Evolutionary conservation across 2,888 invertebrate species (phyloP).

Genomic region (Heteromurus nitidus): DNA sequence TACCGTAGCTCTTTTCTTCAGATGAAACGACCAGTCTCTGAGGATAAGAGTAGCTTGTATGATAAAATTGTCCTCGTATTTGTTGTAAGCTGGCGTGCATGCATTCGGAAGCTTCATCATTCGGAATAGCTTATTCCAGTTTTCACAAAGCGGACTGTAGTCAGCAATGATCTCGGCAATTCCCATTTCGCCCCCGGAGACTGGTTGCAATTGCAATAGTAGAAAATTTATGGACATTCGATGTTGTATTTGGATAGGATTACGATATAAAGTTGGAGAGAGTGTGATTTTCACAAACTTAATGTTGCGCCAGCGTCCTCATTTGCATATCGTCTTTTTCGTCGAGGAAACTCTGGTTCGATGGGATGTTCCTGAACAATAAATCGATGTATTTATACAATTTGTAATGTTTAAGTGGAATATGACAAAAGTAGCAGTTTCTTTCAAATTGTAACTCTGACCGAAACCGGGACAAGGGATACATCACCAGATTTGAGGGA

Average conservation of each 20-base stretch:
- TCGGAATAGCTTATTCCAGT: conserved; percentile 43
- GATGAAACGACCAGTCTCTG: conserved; percentile 50
- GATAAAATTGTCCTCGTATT: conserved; percentile 54
- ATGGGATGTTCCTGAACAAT: too few species aligned
- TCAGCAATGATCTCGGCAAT: conserved; percentile 68
- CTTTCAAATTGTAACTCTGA: too few species aligned
- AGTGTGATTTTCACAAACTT: not conserved
- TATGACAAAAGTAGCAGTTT: too few species aligned
- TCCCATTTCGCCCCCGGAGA: conserved; percentile 68
- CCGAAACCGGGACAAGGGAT: not conserved
- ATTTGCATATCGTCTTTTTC: not conserved
- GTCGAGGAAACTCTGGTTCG: not conserved
- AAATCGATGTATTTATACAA: too few species aligned
- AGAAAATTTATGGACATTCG: not conserved
- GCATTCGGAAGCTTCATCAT: conserved; percentile 49
- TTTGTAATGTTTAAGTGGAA: too few species aligned
- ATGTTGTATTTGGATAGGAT: not conserved
- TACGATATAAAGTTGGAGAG: not conserved
- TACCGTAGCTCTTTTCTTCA: conserved; percentile 58
- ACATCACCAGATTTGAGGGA: conserved; percentile 23
- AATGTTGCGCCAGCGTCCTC: not conserved
- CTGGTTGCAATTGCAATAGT: conserved; percentile 21
- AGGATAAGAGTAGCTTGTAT: conserved; percentile 61
- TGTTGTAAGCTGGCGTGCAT: conserved; percentile 22
- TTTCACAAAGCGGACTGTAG: conserved; percentile 35